Base-by-base conservation (phyloP, 1,140 invertebrate species). In the Drosophila watanabei region DNA sequence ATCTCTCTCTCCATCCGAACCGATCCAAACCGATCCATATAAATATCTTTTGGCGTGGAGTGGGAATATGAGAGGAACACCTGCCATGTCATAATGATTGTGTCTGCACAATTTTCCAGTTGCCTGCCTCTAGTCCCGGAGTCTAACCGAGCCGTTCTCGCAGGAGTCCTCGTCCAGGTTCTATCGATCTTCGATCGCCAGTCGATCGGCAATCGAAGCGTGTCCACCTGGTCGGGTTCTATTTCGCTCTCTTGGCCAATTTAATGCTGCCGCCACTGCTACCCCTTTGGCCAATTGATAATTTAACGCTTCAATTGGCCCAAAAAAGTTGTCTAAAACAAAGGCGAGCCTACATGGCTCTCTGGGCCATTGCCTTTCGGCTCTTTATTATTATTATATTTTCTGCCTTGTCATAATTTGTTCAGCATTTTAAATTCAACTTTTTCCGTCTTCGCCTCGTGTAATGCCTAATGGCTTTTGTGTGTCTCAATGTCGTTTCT, bases 271-370 rank as follows among this genome's bases (percentile, higher is more conserved):
- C 64, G 84, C 84, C 80, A 66, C 58, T 79, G 78, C 52, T 43
- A 60, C 64, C 83, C 51, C 57, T 80, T 65, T 89, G 86, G 75
- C 86, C 86, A 90, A 89, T 90, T 82, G 85, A 89, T 89, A 90
- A 89, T 89, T 89, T 89, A 90, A 89, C 85, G 85, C 85, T 89
- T 89, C 85, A 89, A 89, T 89, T 89, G 85, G 75, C 75, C 56
- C 71, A 62, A 78, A 76, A 80, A 80, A 46, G 28, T n/a, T 32
- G 63, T 32, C 68, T 69, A 71, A 71, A 43, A 72, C 62, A 78
- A 57, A 79, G 78, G 13, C 45, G 65, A 58, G 20, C 54, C 54
- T 37, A 56, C 60, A 43, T 45, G 49, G 37, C 43, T 56, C 48
- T 75, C 70, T 75, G 75, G 79, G 59, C 68, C 79, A 75, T 35